Base-by-base conservation (phyloP, 1,140 invertebrate genomes). In the Panulirus ornatus region DNA sequence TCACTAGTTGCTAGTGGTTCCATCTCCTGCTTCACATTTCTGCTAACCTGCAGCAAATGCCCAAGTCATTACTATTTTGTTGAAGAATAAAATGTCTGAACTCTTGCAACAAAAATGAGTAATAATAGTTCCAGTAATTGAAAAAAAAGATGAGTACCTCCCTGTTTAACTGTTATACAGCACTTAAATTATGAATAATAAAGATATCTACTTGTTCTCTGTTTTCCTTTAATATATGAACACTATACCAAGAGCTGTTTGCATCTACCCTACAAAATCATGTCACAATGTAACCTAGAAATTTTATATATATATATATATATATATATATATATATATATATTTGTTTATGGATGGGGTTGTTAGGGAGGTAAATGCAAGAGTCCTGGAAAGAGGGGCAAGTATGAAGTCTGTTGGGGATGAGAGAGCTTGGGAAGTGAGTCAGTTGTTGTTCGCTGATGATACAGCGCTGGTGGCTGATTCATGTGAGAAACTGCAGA, bases 1-100 rank as follows among this genome's bases (percentile, higher is more conserved):
- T 84, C 83, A 36, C 47, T 14, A 38, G 66, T 11, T 47, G 83
- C 83, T n/a, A 84, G 40, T 44, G 83, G 83, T 34, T 44, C 70
- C 83, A 84, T 84, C 44, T 84, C 83, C 66, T 73, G 83, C 11
- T 16, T n/a, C 54, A 47, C 83, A 84, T 84, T 36, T 14, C 66
- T 47, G 38, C 40, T 71, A 16, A 73, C 16, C 83, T 84, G 63
- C 9, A 70, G 27, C 34, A 38, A 19, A 27, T 71, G 66, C 16
- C 27, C 58, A 22, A 1, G 19, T 27, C 1, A 16, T 27, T 9
- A 11, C 22, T 58, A 22, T 22, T 22, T 58, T 11, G 51, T 11
- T 9, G 22, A 58, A 22, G 51, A 22, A 58, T 11, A 22, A 58
- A 58, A 22, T 58, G 9, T 11, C 22, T 58, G 9, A 58, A 11